These are phyloP conservation scores for Gymnobelideus leadbeateri DNA, from an alignment of 2,113 vertebrate genomes.

Conservation along the genomic window DNA sequence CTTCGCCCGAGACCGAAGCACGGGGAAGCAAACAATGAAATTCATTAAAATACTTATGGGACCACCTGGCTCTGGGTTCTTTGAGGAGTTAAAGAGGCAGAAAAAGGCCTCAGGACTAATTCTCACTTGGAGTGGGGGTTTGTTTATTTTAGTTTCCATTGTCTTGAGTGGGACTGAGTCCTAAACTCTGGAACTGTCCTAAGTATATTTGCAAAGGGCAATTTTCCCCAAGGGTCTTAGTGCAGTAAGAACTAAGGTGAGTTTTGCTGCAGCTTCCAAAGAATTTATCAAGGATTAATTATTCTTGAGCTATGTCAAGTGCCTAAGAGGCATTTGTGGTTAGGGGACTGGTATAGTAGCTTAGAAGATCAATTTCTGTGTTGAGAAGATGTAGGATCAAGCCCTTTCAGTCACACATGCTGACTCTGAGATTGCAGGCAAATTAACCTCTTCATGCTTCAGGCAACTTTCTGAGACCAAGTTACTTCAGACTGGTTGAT, in stretches of 20 bases:
- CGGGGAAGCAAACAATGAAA: not conserved
- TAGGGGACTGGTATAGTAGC: not conserved
- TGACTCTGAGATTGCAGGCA: not conserved
- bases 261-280: not conserved
- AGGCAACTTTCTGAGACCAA: not conserved
- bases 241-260: not conserved
- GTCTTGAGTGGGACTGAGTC: not conserved
- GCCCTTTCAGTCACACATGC: not conserved
- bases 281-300: not conserved
- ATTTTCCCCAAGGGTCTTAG: not conserved
- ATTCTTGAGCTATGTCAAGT: not conserved
- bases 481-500: not conserved
- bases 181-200: not conserved
- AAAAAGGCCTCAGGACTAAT: not conserved
- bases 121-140: not conserved
- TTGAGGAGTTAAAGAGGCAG: not conserved
- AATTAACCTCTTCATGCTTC: not conserved
- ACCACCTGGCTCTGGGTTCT: not conserved
- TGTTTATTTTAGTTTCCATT: not conserved
- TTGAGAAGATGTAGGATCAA: not conserved
- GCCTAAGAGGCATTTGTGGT: not conserved
- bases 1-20: not conserved
- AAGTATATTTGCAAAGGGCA: not conserved
- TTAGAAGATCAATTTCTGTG: not conserved
- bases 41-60: not conserved